These are phyloP conservation scores for Copsychus sechellarum DNA, from an alignment of 2,113 vertebrate species.

Conservation along the genomic window DNA sequence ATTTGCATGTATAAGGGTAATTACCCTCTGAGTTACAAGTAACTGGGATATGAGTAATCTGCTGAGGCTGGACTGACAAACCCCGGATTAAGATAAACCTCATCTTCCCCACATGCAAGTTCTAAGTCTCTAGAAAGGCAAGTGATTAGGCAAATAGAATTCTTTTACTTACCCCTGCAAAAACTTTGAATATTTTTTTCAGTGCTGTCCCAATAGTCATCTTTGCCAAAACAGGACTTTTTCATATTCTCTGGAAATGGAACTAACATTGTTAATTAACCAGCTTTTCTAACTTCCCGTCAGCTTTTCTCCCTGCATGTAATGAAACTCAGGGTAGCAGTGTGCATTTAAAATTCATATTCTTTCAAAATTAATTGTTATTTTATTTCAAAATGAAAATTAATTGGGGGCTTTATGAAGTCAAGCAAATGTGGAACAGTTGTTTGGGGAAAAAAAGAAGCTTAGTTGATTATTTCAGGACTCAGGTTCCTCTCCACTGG, in stretches of 20 bases:
- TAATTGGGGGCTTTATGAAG: background rate
- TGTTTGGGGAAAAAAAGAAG: rapidly evolving
- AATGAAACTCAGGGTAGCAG: background rate
- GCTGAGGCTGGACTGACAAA: background rate
- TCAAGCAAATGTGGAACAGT: background rate
- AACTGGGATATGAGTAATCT: background rate
- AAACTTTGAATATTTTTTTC: background rate
- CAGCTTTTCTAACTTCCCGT: background rate
- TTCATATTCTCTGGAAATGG: background rate
- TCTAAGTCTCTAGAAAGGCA: background rate
- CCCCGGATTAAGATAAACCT: background rate
- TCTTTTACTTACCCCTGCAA: background rate
- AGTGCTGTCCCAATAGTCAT: background rate
- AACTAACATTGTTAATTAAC: background rate
- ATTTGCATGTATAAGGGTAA: background rate
- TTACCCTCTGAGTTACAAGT: background rate
- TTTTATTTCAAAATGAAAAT: background rate
- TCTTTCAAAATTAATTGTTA: background rate
- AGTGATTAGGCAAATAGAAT: background rate
- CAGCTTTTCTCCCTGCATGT: background rate
- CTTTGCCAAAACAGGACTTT: background rate
- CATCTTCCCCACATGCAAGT: background rate
- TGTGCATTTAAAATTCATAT: background rate
- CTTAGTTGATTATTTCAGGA: background rate
- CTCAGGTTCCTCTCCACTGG: background rate